These are phyloP conservation scores for Rotaria socialis DNA, from an alignment of 2,888 invertebrate species.

Conservation along the genomic window DNA sequence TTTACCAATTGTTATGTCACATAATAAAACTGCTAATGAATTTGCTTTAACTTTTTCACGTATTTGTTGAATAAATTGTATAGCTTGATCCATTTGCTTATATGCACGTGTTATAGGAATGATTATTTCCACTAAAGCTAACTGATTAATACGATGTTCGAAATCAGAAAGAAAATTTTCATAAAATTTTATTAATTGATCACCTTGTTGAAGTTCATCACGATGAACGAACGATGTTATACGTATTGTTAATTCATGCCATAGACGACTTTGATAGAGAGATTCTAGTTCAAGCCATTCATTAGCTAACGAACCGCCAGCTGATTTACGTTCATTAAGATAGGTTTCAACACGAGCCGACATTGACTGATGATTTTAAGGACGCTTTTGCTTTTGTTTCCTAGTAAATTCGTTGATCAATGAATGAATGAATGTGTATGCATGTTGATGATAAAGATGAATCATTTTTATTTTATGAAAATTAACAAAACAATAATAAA, in stretches of 20 bases:
- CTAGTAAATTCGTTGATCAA: background rate
- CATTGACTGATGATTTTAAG: background rate
- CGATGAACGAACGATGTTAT: conserved; percentile 38
- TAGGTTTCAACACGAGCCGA: conserved; percentile 32
- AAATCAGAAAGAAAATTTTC: conserved; percentile 44
- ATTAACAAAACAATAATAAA: background rate
- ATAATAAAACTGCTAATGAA: conserved; percentile 30
- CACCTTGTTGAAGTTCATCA: conserved; percentile 38
- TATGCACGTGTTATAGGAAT: conserved; percentile 44
- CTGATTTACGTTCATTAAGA: conserved; percentile 45
- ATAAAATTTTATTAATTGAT: conserved; percentile 37
- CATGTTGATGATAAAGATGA: background rate
- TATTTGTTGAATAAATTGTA: conserved; percentile 38
- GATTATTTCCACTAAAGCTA: conserved; percentile 43
- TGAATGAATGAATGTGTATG: background rate
- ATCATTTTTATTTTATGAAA: background rate
- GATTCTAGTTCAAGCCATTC: conserved; percentile 45
- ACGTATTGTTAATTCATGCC: conserved; percentile 51
- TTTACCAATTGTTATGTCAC: conserved; percentile 38
- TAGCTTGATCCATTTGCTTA: conserved; percentile 28
- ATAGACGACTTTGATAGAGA: conserved; percentile 34
- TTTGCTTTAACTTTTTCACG: conserved; percentile 45
- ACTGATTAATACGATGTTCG: conserved; percentile 46
- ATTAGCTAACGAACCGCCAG: conserved; percentile 33
- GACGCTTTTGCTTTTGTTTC: no score